phyloP scores from a whole-genome alignment of 1,140 invertebrate species.

The Pinna nobilis region DNA sequence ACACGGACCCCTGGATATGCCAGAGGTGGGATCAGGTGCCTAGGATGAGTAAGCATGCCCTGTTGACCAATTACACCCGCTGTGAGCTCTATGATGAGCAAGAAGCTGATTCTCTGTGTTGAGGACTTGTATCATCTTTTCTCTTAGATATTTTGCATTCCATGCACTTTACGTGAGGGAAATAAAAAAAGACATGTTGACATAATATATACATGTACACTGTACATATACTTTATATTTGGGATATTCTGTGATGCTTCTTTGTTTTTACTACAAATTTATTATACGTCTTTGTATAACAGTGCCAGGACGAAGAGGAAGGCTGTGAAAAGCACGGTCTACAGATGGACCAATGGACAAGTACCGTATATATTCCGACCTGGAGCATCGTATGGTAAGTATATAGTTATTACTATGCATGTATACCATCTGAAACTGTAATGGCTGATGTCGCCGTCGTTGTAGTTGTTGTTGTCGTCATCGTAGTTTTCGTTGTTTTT shows the following conservation, averaged over 20 bases:
- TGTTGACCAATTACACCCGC: too few relatives aligned
- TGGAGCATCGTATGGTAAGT: conserved; percentile 26
- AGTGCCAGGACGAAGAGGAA: conserved; percentile 36
- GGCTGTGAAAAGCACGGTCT: conserved; percentile 7
- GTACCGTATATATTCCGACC: conserved; percentile 19
- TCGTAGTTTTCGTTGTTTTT: neutral
- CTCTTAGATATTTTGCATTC: too few relatives aligned
- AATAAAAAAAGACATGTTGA: neutral
- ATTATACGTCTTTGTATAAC: neutral
- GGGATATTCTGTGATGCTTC: too few relatives aligned
- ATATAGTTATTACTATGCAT: neutral
- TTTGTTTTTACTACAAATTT: neutral
- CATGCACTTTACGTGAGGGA: neutral
- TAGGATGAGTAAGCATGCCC: too few relatives aligned
- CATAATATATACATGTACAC: neutral
- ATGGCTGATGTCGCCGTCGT: too few relatives aligned
- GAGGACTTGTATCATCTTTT: too few relatives aligned
- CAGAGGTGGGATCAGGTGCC: too few relatives aligned
- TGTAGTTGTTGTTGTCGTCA: neutral
- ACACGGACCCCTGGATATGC: too few relatives aligned
- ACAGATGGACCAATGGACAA: conserved; percentile 3
- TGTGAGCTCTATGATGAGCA: too few relatives aligned
- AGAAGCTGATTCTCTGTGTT: too few relatives aligned
- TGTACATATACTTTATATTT: neutral
- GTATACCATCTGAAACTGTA: neutral